phyloP scores from a whole-genome alignment of 2,113 vertebrate genomes.

The Antechinus stuartii region DNA sequence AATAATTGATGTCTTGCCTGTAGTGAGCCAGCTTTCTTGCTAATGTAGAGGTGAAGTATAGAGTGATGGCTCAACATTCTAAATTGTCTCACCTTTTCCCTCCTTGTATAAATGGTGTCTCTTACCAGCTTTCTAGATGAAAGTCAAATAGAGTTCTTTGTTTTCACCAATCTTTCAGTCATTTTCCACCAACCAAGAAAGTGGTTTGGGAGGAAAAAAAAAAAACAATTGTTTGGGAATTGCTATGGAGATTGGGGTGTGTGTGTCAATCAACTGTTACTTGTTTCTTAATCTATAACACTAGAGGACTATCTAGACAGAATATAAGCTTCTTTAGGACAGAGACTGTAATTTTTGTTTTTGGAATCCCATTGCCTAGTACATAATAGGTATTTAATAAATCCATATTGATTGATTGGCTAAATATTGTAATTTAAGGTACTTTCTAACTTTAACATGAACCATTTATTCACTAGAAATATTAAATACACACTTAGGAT shows the following conservation, averaged over 20 bases:
- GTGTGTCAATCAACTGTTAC: background rate
- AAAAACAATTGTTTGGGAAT: background rate
- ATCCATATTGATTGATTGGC: background rate
- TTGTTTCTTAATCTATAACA: fast-evolving
- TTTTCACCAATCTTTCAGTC: constrained; percentile 2
- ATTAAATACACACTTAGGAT: background rate
- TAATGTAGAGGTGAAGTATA: constrained; percentile 43
- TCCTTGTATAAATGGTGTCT: constrained; percentile 46
- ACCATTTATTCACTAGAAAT: background rate
- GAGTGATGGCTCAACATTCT: background rate
- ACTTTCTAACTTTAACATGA: background rate
- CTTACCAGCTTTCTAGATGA: constrained; percentile 20
- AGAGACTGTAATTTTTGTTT: background rate
- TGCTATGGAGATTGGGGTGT: background rate
- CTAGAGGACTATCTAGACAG: background rate
- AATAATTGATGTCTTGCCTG: constrained; percentile 45
- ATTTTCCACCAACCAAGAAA: constrained; percentile 19
- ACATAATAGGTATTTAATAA: background rate
- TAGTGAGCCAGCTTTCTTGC: background rate
- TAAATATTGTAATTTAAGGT: background rate
- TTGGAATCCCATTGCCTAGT: background rate
- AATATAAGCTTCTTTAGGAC: background rate
- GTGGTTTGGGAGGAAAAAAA: background rate
- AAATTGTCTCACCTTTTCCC: constrained; percentile 49
- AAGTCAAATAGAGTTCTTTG: constrained; percentile 16